Evolutionary conservation across 2,113 vertebrate species (phyloP), one percentile per base, ranked within the genome.

Genomic region (Cranoglanis bouderius): DNA sequence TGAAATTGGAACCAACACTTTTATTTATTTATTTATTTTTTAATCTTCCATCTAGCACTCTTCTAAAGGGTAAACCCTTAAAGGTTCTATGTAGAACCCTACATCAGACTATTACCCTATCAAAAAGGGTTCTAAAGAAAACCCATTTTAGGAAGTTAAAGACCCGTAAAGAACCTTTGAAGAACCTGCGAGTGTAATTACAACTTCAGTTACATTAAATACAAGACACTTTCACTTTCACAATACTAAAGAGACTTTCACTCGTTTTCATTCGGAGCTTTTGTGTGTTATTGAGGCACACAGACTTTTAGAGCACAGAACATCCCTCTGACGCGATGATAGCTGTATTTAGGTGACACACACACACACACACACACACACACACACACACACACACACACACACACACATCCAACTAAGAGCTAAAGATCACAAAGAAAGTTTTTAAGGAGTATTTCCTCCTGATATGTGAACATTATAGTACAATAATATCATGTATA

Each of bases 261-360:
- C 26, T 51, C 29, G 0, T 21, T 80, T 21, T 77, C 24, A 10
- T 24, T 26, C 21, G 16, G 24, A 38, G 0, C 26, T 6, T 43
- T 5, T 13, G 51, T 61, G 55, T 61, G 53, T 43, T 55, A 43
- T 43, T 78, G 75, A 51, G 43, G 49, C 26, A 29, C 12, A 24
- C 13, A 78, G 40, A 78, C 43, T 13, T 49, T 78, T 78, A 49
- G 43, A 85, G 83, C 43, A 67, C 43, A 51, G 61, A 49, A 51
- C 29, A 51, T 32, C 46, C 40, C 43, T 85, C 43, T 32, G 40
- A 85, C 9, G 16, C 51, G 43, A 32, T 85, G 61, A 85, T 18
- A 26, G 43, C 61, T 84, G 49, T 43, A 84, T 84, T 65, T 84
- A 49, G 82, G 82, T 84, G 59, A n/a, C 43, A 24, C 83, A 78